Percentiles rank a stretch among this genome's conserved stretches.
phyloP scores from a whole-genome alignment of 2,888 invertebrate genomes.

The Leptopterna dolabrata region DNA sequence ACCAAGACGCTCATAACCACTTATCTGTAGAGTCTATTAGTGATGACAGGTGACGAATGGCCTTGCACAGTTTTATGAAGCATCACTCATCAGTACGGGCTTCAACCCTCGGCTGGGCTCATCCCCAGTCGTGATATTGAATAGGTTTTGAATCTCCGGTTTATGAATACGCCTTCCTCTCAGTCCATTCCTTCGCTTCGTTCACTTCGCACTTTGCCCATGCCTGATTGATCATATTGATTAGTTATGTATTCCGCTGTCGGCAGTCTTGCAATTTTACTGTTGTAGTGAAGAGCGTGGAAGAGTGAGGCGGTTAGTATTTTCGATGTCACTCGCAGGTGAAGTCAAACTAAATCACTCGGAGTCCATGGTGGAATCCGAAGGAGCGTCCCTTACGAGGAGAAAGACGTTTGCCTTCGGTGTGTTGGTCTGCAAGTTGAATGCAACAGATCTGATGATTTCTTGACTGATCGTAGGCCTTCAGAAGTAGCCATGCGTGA shows the following conservation, averaged over 20 bases:
- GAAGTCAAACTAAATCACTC: no score
- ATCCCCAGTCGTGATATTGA: background rate
- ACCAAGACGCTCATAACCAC: background rate
- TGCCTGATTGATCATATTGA: background rate
- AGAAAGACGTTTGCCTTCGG: no score
- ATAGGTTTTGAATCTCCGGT: background rate
- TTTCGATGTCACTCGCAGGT: no score
- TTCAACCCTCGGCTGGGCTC: background rate
- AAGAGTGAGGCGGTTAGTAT: no score
- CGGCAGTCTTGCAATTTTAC: background rate
- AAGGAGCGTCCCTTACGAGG: no score
- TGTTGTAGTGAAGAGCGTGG: background rate
- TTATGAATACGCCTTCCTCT: background rate
- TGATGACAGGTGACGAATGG: slow-evolving; percentile 34
- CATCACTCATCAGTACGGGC: background rate
- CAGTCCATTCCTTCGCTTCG: background rate
- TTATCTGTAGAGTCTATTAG: slow-evolving; percentile 6
- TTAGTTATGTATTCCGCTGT: background rate
- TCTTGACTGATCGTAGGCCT: no score
- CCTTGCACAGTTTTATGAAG: slow-evolving; percentile 1
- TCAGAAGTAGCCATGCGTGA: no score
- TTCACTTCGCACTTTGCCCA: background rate
- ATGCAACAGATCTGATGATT: no score
- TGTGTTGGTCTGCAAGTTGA: no score
- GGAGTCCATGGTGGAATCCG: no score